Conservation (phyloP, 2,888 invertebrate genomes). For the Yponomeuta evonymella region DNA sequence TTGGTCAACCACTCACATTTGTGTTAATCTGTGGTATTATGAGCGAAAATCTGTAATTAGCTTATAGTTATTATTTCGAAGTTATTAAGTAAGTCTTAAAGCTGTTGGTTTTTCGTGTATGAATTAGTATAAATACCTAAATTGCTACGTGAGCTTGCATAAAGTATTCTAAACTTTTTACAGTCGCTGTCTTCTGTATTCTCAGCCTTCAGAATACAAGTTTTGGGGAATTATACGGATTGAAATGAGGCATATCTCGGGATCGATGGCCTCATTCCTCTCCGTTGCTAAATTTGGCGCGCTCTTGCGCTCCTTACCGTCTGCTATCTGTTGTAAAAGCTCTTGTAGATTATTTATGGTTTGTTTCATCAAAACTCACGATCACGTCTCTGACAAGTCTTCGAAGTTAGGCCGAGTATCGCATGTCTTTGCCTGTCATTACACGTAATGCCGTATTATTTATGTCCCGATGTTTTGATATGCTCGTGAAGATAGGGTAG, state of each 20-base stretch:
- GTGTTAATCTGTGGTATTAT: too few species aligned
- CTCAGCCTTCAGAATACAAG: too few species aligned
- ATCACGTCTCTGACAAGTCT: background rate
- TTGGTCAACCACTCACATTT: too few species aligned
- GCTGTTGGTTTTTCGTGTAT: too few species aligned
- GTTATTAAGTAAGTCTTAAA: too few species aligned
- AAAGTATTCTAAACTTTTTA: too few species aligned
- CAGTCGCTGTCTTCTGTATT: too few species aligned
- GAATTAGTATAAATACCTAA: too few species aligned
- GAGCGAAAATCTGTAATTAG: too few species aligned
- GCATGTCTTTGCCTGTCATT: background rate
- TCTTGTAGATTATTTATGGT: slow-evolving; percentile 1
- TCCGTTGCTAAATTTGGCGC: slow-evolving; percentile 1
- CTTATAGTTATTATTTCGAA: too few species aligned
- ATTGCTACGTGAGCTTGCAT: too few species aligned
- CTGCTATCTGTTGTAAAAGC: slow-evolving; percentile 4
- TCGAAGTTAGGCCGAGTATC: background rate
- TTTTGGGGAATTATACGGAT: too few species aligned
- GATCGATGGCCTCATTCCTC: slow-evolving; percentile 7
- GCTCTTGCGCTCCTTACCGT: slow-evolving; percentile 1
- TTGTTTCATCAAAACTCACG: slow-evolving; percentile 5
- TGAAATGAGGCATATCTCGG: background rate
- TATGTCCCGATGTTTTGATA: background rate
- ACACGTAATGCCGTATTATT: background rate
- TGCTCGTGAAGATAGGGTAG: background rate